Percentiles rank a stretch among this genome's conserved stretches.
Evolutionary conservation across 2,888 invertebrate genomes (phyloP).

Genomic region (Villa cingulata): DNA sequence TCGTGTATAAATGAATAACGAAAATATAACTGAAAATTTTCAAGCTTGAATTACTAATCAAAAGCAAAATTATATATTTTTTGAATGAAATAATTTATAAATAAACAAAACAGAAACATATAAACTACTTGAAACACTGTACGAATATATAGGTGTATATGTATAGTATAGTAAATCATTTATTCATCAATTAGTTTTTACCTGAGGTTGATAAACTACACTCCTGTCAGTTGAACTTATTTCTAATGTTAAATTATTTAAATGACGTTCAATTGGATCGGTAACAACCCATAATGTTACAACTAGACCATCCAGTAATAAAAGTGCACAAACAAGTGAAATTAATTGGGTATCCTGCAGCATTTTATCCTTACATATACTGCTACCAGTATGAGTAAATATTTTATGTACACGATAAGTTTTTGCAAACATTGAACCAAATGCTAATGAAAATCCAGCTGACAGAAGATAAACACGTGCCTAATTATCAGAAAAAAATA

Average conservation of each 20-base stretch:
- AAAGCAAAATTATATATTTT: too few species aligned
- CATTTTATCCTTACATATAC: conserved; percentile 77
- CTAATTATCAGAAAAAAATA: conserved; percentile 38
- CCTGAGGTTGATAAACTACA: conserved; percentile 76
- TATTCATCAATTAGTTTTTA: too few species aligned
- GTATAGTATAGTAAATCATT: too few species aligned
- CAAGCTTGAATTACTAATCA: too few species aligned
- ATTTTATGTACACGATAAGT: conserved; percentile 86
- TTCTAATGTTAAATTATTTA: conserved; percentile 69
- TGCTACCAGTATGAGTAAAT: conserved; percentile 72
- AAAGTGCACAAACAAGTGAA: conserved; percentile 64
- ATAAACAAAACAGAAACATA: too few species aligned
- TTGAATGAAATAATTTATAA: too few species aligned
- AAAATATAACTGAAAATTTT: too few species aligned
- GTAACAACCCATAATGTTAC: conserved; percentile 71
- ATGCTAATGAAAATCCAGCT: conserved; percentile 80
- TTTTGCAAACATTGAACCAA: conserved; percentile 91
- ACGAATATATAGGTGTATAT: too few species aligned
- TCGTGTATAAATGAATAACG: too few species aligned
- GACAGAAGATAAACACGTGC: conserved; percentile 76
- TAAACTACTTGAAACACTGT: too few species aligned
- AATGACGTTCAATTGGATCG: conserved; percentile 77
- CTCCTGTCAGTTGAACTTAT: conserved; percentile 63
- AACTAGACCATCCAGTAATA: conserved; percentile 70
- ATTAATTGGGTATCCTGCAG: conserved; percentile 83